These are phyloP conservation scores for Botrylloides violaceus DNA, from an alignment of 23 tunicate species.

Conservation along the genomic window DNA sequence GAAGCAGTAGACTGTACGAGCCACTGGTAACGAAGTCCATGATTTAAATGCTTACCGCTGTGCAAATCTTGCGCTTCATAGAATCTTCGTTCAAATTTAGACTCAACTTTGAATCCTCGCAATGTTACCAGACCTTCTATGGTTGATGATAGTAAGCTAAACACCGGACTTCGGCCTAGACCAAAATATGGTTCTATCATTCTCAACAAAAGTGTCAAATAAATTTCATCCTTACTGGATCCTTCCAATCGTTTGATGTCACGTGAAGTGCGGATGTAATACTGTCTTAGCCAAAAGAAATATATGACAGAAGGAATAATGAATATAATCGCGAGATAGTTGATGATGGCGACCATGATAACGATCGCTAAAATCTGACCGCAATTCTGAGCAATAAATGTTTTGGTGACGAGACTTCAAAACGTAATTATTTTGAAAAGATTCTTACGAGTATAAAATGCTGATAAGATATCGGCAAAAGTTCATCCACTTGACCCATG, in stretches of 20 bases:
- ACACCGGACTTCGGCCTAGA: conserved; percentile 88
- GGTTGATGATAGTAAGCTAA: conserved; percentile 56
- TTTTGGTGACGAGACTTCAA: too few species aligned
- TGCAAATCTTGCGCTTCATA: conserved; percentile 73
- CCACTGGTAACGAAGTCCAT: too few species aligned
- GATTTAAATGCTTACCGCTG: conserved; percentile 50
- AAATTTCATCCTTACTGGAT: conserved; percentile 58
- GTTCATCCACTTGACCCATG: conserved; percentile 84
- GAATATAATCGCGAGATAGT: conserved; percentile 47
- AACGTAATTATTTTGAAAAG: too few species aligned
- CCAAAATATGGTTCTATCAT: too few species aligned
- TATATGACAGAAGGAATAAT: conserved; percentile 45
- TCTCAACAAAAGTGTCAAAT: background rate
- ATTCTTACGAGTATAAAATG: conserved; percentile 54
- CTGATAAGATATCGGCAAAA: conserved; percentile 32
- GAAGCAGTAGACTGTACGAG: too few species aligned
- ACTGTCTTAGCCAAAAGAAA: conserved; percentile 62
- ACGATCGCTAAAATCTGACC: conserved; percentile 22
- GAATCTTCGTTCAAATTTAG: conserved; percentile 33
- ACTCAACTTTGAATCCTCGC: conserved; percentile 58
- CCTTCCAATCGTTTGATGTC: conserved; percentile 93
- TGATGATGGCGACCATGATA: conserved; percentile 19
- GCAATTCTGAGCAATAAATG: conserved; percentile 22
- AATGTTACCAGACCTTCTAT: conserved; percentile 63
- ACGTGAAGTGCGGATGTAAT: conserved; percentile 63